Evolutionary conservation across 2,888 invertebrate species (phyloP).

Genomic region (Drosophila siamana): DNA sequence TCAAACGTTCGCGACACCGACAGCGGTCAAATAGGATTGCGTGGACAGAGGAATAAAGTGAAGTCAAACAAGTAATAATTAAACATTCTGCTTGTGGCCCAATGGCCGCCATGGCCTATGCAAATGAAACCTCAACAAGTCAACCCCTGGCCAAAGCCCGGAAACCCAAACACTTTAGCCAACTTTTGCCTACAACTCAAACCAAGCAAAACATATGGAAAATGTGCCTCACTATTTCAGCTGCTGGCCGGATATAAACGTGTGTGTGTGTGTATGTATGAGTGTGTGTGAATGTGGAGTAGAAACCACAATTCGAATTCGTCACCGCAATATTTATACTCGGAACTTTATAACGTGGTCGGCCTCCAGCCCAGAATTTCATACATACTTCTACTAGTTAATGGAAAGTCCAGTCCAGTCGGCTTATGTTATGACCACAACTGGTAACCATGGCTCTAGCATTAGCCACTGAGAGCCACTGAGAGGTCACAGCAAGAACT

Average conservation of each 20-base stretch:
- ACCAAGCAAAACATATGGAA: conserved; percentile 16
- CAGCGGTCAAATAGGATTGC: conserved; percentile 28
- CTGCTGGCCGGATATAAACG: conserved; percentile 24
- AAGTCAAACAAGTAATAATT: conserved; percentile 71
- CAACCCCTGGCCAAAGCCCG: conserved; percentile 57
- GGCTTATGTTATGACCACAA: conserved; percentile 71
- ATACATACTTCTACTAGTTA: conserved; percentile 67
- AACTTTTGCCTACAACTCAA: conserved; percentile 31
- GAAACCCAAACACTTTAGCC: conserved; percentile 65
- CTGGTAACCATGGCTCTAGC: conserved; percentile 68
- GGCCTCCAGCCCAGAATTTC: conserved; percentile 48
- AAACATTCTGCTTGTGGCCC: conserved; percentile 45
- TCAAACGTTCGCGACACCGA: conserved; percentile 38
- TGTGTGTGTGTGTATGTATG: conserved; percentile 24
- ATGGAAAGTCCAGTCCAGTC: conserved; percentile 74
- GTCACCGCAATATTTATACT: conserved; percentile 45
- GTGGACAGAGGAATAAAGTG: conserved; percentile 58
- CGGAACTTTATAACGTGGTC: conserved; percentile 30
- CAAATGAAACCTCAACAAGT: conserved; percentile 80
- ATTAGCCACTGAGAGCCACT: conserved; percentile 42
- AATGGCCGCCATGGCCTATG: conserved; percentile 51
- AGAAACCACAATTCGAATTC: conserved; percentile 39
- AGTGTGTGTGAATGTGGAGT: conserved; percentile 20
- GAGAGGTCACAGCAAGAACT: conserved; percentile 62
- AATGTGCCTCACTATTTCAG: conserved; percentile 18